phyloP scores from a whole-genome alignment of 2,888 invertebrate species.

The Drosophila mimetica region DNA sequence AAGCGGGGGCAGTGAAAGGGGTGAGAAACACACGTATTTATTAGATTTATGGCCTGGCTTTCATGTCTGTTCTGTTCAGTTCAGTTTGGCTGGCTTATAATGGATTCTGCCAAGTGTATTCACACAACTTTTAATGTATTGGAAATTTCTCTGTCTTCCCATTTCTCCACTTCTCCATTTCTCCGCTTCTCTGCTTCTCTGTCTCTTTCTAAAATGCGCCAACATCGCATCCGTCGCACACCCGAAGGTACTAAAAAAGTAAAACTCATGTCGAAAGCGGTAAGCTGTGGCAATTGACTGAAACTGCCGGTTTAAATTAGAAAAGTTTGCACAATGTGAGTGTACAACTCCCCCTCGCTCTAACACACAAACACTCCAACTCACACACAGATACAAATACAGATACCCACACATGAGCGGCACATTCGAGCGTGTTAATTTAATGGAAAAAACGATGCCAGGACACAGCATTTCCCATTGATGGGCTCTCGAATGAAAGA shows the following conservation, averaged over 20 bases:
- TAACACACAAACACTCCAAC: slow-evolving; percentile 8
- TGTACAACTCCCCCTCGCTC: slow-evolving; percentile 38
- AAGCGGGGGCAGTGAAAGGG: slow-evolving; percentile 3
- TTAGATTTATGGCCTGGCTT: slow-evolving; percentile 76
- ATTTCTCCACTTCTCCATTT: slow-evolving; percentile 5
- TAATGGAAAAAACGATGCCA: slow-evolving; percentile 73
- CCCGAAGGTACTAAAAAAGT: slow-evolving; percentile 69
- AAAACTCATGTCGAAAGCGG: slow-evolving; percentile 79
- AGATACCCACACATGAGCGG: slow-evolving; percentile 5
- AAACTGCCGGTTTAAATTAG: slow-evolving; percentile 79
- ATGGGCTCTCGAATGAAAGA: slow-evolving; percentile 39
- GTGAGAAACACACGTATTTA: slow-evolving; percentile 58
- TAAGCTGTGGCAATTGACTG: slow-evolving; percentile 79
- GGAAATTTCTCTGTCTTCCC: slow-evolving; percentile 60
- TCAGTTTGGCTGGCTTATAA: slow-evolving; percentile 52
- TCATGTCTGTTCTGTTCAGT: slow-evolving; percentile 43
- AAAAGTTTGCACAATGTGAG: slow-evolving; percentile 75
- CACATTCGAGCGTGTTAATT: slow-evolving; percentile 74
- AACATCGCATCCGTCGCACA: slow-evolving; percentile 46
- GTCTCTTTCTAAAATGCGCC: slow-evolving; percentile 27
- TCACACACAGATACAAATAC: background rate
- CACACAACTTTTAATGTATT: slow-evolving; percentile 79
- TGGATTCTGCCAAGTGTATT: slow-evolving; percentile 76
- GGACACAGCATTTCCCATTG: slow-evolving; percentile 35
- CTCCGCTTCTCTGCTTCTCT: background rate